These are phyloP conservation scores for Lamprologus lemairii DNA, from an alignment of 2,113 vertebrate genomes.

Conservation along the genomic window DNA sequence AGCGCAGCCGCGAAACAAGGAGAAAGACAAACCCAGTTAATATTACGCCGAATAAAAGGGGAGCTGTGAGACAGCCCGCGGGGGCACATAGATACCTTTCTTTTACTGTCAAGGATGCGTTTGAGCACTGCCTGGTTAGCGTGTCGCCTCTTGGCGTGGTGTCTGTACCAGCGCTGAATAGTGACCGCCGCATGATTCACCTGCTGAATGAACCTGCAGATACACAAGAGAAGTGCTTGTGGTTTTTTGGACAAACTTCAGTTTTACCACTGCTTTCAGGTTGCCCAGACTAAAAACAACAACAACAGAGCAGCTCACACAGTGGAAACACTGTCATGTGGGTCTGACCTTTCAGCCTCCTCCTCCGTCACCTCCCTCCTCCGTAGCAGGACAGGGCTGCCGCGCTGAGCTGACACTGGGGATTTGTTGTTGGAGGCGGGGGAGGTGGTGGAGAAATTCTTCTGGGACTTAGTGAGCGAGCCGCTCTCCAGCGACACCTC, in stretches of 20 bases:
- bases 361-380: constrained; percentile 85
- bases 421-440: constrained; percentile 71
- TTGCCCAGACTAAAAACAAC: background rate
- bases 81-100: constrained; percentile 68
- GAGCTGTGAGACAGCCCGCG: background rate
- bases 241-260: background rate
- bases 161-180: constrained; percentile 93
- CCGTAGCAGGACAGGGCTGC: constrained; percentile 40
- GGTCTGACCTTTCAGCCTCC: constrained; percentile 87
- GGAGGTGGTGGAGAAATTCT: constrained; percentile 78
- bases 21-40: background rate
- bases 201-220: constrained; percentile 83
- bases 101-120: constrained; percentile 68
- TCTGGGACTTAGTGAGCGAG: constrained; percentile 78
- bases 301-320: background rate
- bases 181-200: constrained; percentile 83
- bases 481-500: constrained; percentile 62
- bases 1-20: background rate
- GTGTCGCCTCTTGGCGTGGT: constrained; percentile 54
- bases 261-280: background rate
- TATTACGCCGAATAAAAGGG: background rate
- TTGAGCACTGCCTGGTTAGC: constrained; percentile 53
- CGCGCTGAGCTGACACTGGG: background rate
- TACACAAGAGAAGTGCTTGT: background rate
- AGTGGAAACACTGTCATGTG: background rate